Evolutionary conservation across 2,888 invertebrate genomes (phyloP).

Genomic region (Diplazon laetatorius): DNA sequence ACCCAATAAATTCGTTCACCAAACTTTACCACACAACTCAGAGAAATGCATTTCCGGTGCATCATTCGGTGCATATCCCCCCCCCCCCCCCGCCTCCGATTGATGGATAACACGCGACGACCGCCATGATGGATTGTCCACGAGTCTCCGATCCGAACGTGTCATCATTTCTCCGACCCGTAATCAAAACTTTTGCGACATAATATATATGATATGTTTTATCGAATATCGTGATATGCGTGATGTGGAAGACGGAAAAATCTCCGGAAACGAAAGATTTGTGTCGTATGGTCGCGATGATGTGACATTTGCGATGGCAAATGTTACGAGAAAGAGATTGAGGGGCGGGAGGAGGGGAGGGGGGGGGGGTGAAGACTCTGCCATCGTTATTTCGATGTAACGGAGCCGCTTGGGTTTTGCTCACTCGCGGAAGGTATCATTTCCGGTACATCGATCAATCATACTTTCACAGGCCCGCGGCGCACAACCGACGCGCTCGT

Average conservation of each 20-base stretch:
- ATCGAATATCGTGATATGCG: background rate
- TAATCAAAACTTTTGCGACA: slow-evolving; percentile 34
- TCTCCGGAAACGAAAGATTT: slow-evolving; percentile 33
- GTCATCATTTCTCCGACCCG: slow-evolving; percentile 4
- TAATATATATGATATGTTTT: slow-evolving; percentile 30
- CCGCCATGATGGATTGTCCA: slow-evolving; percentile 2
- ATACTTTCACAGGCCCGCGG: slow-evolving; percentile 66
- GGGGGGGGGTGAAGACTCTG: slow-evolving; percentile 24
- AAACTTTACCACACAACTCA: background rate
- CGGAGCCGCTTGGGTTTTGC: slow-evolving; percentile 44
- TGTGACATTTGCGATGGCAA: too few relatives aligned
- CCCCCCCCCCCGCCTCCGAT: too few relatives aligned
- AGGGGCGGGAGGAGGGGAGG: too few relatives aligned
- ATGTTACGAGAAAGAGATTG: too few relatives aligned
- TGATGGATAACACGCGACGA: background rate
- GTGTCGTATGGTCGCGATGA: slow-evolving; percentile 1
- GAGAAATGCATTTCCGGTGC: slow-evolving; percentile 7
- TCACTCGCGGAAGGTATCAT: slow-evolving; percentile 58
- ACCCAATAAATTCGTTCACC: background rate
- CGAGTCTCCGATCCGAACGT: background rate
- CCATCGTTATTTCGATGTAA: slow-evolving; percentile 65
- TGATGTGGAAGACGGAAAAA: background rate
- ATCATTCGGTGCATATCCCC: background rate
- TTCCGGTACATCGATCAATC: slow-evolving; percentile 65
- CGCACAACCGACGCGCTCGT: slow-evolving; percentile 33